These are phyloP conservation scores for Peucedramus taeniatus DNA, from an alignment of 2,113 vertebrate genomes.

Conservation along the genomic window DNA sequence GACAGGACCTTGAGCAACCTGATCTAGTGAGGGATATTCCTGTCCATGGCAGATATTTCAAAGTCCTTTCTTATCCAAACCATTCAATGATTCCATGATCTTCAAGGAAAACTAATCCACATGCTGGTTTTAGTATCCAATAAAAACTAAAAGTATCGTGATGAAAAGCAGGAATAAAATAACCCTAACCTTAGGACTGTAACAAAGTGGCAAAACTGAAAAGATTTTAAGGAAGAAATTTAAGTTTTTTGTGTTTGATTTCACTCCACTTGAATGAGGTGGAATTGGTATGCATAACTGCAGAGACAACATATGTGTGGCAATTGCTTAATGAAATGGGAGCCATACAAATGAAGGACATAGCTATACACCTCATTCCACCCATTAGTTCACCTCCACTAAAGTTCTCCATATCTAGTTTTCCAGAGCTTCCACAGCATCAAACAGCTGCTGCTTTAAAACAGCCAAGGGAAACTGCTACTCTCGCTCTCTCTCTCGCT, in stretches of 20 bases:
- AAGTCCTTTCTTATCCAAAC: neutral
- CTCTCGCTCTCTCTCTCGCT: neutral
- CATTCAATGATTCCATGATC: neutral
- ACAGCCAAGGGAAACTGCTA: neutral
- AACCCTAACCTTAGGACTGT: neutral
- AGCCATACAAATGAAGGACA: neutral
- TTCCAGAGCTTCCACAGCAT: neutral
- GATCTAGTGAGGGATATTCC: neutral
- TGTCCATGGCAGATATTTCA: neutral
- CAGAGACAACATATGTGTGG: neutral
- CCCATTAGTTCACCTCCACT: neutral
- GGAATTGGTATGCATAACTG: neutral
- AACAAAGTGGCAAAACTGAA: neutral
- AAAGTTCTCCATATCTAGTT: neutral
- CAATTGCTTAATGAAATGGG: neutral
- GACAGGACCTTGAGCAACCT: neutral
- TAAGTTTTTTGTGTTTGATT: neutral
- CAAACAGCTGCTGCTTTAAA: neutral
- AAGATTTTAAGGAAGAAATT: neutral
- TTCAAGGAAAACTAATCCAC: neutral
- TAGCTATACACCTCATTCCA: neutral
- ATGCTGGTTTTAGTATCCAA: accelerated
- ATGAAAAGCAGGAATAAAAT: neutral
- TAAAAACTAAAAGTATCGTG: neutral
- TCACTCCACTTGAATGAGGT: neutral